Conservation (phyloP, 2,888 invertebrate species). For the Gymnosoma rotundatum region DNA sequence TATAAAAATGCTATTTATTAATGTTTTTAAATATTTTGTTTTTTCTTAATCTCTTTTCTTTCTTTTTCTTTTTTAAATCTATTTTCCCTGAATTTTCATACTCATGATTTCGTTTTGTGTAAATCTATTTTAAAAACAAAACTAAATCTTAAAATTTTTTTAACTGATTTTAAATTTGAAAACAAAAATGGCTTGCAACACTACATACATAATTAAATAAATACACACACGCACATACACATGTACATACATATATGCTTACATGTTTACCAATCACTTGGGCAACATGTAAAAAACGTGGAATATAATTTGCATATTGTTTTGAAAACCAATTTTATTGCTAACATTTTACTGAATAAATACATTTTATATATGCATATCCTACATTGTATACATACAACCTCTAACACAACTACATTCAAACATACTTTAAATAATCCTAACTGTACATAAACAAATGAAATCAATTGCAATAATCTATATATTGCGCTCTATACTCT, state of each 20-base stretch:
- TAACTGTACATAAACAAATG: slow-evolving; percentile 31
- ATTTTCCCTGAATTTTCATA: slow-evolving; percentile 59
- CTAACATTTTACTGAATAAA: slow-evolving; percentile 14
- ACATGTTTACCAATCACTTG: slow-evolving; percentile 46
- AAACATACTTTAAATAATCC: slow-evolving; percentile 10
- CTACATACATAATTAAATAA: slow-evolving; percentile 53
- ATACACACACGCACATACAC: slow-evolving; percentile 7
- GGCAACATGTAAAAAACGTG: slow-evolving; percentile 1
- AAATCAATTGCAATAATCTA: slow-evolving; percentile 38
- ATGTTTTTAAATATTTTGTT: slow-evolving; percentile 71
- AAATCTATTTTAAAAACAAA: slow-evolving; percentile 38
- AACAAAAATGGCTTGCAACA: slow-evolving; percentile 51
- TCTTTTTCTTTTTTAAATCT: slow-evolving; percentile 66
- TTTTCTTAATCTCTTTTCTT: slow-evolving; percentile 71
- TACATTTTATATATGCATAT: neutral
- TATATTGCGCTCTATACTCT: slow-evolving; percentile 3
- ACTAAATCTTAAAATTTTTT: slow-evolving; percentile 11
- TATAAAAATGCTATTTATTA: slow-evolving; percentile 42
- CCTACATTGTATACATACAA: neutral
- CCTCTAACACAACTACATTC: neutral
- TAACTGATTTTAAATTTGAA: slow-evolving; percentile 24
- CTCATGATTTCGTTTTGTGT: slow-evolving; percentile 44
- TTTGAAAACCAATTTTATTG: neutral
- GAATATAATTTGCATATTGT: neutral
- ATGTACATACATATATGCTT: neutral